These are phyloP conservation scores for Clamator glandarius DNA, from an alignment of 2,797 vertebrate genomes.

Conservation along the genomic window DNA sequence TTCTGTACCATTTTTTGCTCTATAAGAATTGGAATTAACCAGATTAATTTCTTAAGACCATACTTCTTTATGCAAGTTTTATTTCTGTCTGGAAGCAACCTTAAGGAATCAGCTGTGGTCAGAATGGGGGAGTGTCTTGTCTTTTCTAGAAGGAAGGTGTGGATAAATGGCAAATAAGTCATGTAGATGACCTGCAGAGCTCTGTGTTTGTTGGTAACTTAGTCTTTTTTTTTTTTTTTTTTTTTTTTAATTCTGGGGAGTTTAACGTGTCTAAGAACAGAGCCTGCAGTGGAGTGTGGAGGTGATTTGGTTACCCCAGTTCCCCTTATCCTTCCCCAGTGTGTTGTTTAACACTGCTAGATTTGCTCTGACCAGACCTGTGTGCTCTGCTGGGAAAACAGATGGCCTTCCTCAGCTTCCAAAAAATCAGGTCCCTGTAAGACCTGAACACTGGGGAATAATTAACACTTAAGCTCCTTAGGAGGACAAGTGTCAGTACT, in stretches of 20 bases:
- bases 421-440: background rate
- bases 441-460: background rate
- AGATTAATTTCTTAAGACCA: background rate
- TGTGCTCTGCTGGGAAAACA: constrained; percentile 35
- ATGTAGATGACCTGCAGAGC: background rate
- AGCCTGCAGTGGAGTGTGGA: background rate
- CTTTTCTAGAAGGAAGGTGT: background rate
- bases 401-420: constrained; percentile 38
- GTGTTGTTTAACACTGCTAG: background rate
- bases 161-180: background rate
- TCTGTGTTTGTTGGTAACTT: background rate
- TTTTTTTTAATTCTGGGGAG: background rate
- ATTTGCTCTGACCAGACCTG: background rate
- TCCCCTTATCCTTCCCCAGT: background rate
- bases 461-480: constrained; percentile 25
- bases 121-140: background rate
- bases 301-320: constrained; percentile 14
- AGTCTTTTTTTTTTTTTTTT: background rate
- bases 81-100: background rate
- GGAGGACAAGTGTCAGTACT: background rate
- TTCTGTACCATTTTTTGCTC: background rate
- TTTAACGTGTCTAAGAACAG: background rate
- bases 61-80: background rate
- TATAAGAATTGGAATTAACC: background rate
- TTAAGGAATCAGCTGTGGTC: background rate